Conservation (phyloP, 2,888 invertebrate genomes). For the Prionchulus punctatus region DNA sequence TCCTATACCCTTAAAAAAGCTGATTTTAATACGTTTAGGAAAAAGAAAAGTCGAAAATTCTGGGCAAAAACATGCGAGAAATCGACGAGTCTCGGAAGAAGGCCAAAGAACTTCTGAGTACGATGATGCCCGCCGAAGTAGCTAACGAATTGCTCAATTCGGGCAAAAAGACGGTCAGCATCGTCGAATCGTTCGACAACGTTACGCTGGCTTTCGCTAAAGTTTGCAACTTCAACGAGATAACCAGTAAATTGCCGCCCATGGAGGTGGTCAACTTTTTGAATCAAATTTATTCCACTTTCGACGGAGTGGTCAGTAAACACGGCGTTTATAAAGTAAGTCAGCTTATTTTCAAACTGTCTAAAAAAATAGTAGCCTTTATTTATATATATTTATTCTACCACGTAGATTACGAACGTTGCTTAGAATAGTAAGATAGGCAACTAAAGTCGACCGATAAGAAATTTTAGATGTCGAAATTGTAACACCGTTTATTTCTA, state of each 20-base stretch:
- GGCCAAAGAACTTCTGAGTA: constrained; percentile 82
- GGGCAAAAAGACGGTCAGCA: constrained; percentile 64
- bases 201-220: constrained; percentile 92
- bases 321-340: constrained; percentile 81
- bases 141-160: constrained; percentile 77
- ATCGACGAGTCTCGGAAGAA: constrained; percentile 86
- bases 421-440: too few species aligned
- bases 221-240: constrained; percentile 79
- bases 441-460: too few species aligned
- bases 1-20: neutral
- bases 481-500: too few species aligned
- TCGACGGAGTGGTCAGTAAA: constrained; percentile 76
- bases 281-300: constrained; percentile 45
- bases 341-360: too few species aligned
- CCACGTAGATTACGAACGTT: too few species aligned
- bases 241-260: constrained; percentile 81
- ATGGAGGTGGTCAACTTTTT: constrained; percentile 96
- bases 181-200: constrained; percentile 70
- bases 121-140: constrained; percentile 97
- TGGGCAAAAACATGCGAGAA: constrained; percentile 88
- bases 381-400: neutral
- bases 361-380: neutral
- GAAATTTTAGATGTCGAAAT: too few species aligned
- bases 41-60: constrained; percentile 80
- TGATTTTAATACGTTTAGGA: constrained; percentile 48